Evolutionary conservation across 2,888 invertebrate genomes (phyloP).

Genomic region (Pharmacophagus antenor): DNA sequence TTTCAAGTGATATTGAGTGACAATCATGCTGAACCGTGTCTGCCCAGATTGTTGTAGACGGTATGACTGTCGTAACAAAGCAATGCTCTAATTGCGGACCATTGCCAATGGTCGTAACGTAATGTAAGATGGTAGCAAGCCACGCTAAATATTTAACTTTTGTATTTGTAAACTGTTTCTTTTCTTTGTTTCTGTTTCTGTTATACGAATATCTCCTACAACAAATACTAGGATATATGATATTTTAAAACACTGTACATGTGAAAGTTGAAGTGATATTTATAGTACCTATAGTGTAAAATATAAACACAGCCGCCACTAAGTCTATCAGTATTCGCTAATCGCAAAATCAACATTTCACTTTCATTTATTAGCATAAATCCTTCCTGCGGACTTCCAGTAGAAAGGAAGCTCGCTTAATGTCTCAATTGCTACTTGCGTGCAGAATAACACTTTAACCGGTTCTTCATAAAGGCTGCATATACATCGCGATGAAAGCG

Average conservation of each 20-base stretch:
- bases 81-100: too few species aligned
- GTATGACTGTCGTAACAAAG: too few species aligned
- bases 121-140: too few species aligned
- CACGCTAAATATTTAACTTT: too few species aligned
- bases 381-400: conserved; percentile 26
- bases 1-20: too few species aligned
- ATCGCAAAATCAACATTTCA: conserved; percentile 25
- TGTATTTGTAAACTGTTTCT: too few species aligned
- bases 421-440: conserved; percentile 29
- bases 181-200: too few species aligned
- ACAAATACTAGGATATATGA: background rate
- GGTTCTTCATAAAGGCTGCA: conserved; percentile 22
- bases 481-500: conserved; percentile 29
- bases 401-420: conserved; percentile 24
- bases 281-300: background rate
- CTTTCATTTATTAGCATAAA: conserved; percentile 30
- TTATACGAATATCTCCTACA: too few species aligned
- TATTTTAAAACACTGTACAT: background rate
- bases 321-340: conserved; percentile 4
- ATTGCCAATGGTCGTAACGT: too few species aligned
- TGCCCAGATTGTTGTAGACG: too few species aligned
- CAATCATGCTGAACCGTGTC: too few species aligned
- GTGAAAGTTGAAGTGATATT: background rate
- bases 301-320: background rate
- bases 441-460: conserved; percentile 23